Evolutionary conservation across 2,113 vertebrate genomes (phyloP).

Genomic region (Cyphomyrus plagiostoma): DNA sequence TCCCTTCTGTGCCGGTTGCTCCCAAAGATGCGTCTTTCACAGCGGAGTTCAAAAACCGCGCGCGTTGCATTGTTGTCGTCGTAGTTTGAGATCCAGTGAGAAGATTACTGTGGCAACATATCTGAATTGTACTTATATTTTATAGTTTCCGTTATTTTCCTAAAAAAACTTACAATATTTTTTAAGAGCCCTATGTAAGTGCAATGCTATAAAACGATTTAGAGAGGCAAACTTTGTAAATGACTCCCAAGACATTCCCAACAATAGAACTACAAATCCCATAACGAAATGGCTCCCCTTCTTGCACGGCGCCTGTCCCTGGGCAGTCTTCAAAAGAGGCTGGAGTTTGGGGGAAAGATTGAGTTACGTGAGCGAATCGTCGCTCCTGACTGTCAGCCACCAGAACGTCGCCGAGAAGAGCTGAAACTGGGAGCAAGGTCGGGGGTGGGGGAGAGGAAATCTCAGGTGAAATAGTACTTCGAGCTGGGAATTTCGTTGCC

Average conservation of each 20-base stretch:
- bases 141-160: background rate
- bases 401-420: constrained; percentile 47
- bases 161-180: background rate
- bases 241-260: background rate
- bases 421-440: constrained; percentile 50
- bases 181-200: background rate
- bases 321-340: constrained; percentile 50
- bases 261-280: constrained; percentile 60
- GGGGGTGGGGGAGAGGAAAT: constrained; percentile 32
- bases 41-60: background rate
- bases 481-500: constrained; percentile 39
- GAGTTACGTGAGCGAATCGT: constrained; percentile 36
- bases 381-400: constrained; percentile 63
- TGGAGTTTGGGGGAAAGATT: constrained; percentile 57
- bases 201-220: background rate
- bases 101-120: background rate
- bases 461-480: constrained; percentile 39
- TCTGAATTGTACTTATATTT: background rate
- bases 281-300: constrained; percentile 34
- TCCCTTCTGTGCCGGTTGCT: constrained; percentile 1
- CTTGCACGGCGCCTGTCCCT: constrained; percentile 47
- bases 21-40: constrained; percentile 1
- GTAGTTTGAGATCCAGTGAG: constrained; percentile 33
- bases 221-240: background rate
- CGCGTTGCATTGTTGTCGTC: constrained; percentile 38